phyloP scores from a whole-genome alignment of 2,113 vertebrate genomes.

The Hyperopisus bebe region DNA sequence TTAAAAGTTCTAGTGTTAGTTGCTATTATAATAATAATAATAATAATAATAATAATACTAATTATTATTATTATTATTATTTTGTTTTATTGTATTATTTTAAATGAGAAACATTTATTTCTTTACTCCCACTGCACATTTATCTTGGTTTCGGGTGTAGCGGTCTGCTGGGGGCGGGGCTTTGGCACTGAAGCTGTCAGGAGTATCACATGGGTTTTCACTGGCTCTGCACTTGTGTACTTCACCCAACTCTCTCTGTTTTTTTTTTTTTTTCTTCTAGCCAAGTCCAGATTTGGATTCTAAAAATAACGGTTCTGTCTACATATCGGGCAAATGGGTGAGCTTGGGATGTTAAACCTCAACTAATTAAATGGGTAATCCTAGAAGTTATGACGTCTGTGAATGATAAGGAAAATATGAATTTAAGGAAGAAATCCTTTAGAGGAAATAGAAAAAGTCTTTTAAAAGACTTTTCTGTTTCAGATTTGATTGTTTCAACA shows the following conservation, averaged over 20 bases:
- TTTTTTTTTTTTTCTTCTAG: not conserved
- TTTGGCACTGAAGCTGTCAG: not conserved
- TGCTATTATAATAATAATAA: too few relatives aligned
- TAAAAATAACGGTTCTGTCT: not conserved
- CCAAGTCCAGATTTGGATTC: not conserved
- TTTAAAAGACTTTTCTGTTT: not conserved
- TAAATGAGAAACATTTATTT: not conserved
- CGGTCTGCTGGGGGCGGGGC: not conserved
- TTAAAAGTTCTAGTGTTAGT: not conserved
- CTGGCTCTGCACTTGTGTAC: not conserved
- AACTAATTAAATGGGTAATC: constrained; percentile 17
- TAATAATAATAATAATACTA: too few relatives aligned
- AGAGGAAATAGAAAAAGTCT: not conserved
- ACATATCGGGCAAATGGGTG: not conserved
- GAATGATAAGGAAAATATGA: not conserved
- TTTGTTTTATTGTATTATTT: not conserved
- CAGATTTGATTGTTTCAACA: not conserved
- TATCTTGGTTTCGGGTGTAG: not conserved
- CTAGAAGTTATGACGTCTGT: not conserved
- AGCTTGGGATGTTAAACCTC: not conserved
- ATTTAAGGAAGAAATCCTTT: not conserved
- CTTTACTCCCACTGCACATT: not conserved
- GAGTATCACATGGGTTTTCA: not conserved
- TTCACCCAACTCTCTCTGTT: not conserved
- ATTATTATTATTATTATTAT: not conserved